These are phyloP conservation scores for Polietes domitor DNA, from an alignment of 2,888 invertebrate genomes.

Conservation along the genomic window DNA sequence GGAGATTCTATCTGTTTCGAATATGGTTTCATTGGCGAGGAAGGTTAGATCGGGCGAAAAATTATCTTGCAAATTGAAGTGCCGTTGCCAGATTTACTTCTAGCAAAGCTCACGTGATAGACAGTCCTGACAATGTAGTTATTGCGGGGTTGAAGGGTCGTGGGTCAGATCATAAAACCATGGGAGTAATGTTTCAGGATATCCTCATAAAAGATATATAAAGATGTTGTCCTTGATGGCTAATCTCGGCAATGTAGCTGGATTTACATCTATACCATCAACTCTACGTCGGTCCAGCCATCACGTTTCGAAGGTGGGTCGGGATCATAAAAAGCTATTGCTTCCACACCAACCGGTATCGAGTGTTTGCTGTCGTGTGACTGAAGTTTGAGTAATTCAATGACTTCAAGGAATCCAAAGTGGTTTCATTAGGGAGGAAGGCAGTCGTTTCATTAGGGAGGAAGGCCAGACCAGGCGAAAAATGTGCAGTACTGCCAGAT, in stretches of 20 bases:
- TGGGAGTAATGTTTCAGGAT: slow-evolving; percentile 77
- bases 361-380: slow-evolving; percentile 25
- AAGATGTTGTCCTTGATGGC: slow-evolving; percentile 81
- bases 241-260: slow-evolving; percentile 80
- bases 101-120: no score
- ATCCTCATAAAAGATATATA: slow-evolving; percentile 80
- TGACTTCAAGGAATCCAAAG: slow-evolving; percentile 68
- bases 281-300: slow-evolving; percentile 86
- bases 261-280: slow-evolving; percentile 81
- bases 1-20: no score
- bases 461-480: slow-evolving; percentile 85
- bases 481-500: slow-evolving; percentile 85
- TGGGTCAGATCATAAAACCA: slow-evolving; percentile 83
- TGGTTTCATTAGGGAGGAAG: slow-evolving; percentile 81
- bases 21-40: no score
- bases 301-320: slow-evolving; percentile 81
- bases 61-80: no score
- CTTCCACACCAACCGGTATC: slow-evolving; percentile 84
- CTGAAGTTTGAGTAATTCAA: slow-evolving; percentile 45
- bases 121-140: no score
- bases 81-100: no score
- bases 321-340: slow-evolving; percentile 84
- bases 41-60: no score
- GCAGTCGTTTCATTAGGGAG: no score
- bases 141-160: slow-evolving; percentile 86